phyloP scores from a whole-genome alignment of 2,113 vertebrate species.

The Pomatorhinus ruficollis region DNA sequence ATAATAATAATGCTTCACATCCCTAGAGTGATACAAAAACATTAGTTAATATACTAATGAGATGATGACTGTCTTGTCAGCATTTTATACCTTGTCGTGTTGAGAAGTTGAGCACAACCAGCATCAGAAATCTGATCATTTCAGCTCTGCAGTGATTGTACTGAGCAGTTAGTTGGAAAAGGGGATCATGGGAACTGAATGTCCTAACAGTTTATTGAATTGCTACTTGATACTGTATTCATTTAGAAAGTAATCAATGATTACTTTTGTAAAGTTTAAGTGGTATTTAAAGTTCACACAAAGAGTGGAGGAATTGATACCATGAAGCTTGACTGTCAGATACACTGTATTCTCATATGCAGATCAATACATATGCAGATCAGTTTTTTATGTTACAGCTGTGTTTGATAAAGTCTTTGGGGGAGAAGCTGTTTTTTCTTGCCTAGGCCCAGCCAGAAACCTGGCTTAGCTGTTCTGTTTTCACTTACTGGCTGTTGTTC shows the following conservation, averaged over 20 bases:
- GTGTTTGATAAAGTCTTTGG: neutral
- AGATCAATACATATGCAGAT: neutral
- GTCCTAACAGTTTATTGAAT: constrained; percentile 1
- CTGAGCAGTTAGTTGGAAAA: neutral
- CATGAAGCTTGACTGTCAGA: neutral
- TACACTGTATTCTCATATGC: neutral
- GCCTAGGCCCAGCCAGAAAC: neutral
- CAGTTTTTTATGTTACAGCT: neutral
- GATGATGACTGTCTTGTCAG: neutral
- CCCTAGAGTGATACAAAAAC: neutral
- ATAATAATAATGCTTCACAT: neutral
- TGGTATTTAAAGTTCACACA: constrained; percentile 8
- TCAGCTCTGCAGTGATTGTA: neutral
- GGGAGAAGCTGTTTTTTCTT: neutral
- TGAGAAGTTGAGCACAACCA: neutral
- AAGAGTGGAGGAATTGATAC: neutral
- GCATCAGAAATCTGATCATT: neutral
- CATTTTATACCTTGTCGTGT: neutral
- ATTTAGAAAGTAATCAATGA: constrained; percentile 18
- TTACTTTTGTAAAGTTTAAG: constrained; percentile 25
- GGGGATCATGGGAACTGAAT: neutral
- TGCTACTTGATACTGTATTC: neutral
- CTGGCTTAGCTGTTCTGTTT: neutral
- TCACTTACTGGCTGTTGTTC: neutral
- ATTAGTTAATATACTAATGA: neutral